Base-by-base conservation (phyloP, 2,113 vertebrate species). In the Pampusana beccarii region DNA sequence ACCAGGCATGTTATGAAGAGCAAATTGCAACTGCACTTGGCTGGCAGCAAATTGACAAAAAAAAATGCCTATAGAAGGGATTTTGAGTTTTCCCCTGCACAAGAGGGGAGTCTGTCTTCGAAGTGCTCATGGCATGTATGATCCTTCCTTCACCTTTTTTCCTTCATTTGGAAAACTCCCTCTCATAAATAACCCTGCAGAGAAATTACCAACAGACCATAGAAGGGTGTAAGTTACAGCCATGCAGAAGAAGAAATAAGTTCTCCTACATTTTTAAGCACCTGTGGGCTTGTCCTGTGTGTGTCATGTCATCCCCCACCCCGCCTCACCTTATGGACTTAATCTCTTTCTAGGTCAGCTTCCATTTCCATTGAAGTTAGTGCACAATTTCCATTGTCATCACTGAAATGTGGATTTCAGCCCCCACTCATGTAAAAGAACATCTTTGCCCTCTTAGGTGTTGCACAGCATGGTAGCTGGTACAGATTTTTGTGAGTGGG, bases 241-340 rank as follows among this genome's bases (percentile, higher is more conserved):
- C 16, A 29, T 10, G 24, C 53, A 46, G 44, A 66, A 71, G 28
- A 28, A 69, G 33, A 13, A 58, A 8, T 40, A 82, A 46, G 28
- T 62, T 69, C 21, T 80, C 36, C 20, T 42, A 33, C 36, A 13
- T 26, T 53, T 67, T 3, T n/a, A 73, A 80, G 61, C 20, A 34
- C 48, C 56, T 78, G 31, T 11, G 42, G 16, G 13, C 46, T 66
- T 54, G 20, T 34, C 64, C n/a, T 40, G 3, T 44, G 50, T 19
- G n/a, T 50, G 20, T 48, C 4, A 0, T 51, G 36, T 36, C 4
- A 0, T 36, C 11, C 9, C 38, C 20, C 2, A 2, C 29, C 54
- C 16, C 56, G 3, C 7, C 69, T 26, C 51, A 51, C 12, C 36
- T 36, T 38, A 5, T 53, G n/a, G 38, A 33, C 34, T 64, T 64